These are phyloP conservation scores for Brachyhypopomus occidentalis DNA, from an alignment of 2,113 vertebrate genomes.

Conservation along the genomic window DNA sequence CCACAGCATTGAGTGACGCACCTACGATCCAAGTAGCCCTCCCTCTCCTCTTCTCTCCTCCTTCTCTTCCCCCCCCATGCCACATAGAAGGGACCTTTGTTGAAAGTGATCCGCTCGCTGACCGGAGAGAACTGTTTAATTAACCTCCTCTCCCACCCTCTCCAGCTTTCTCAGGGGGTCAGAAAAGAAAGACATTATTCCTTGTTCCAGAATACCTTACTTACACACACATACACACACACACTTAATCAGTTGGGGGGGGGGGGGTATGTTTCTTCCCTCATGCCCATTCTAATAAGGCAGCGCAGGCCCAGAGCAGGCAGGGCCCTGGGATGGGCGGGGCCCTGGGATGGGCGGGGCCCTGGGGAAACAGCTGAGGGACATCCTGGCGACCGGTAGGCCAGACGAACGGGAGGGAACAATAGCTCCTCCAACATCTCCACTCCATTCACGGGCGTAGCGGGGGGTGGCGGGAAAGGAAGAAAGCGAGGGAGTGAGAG, in stretches of 20 bases:
- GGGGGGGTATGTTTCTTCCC: conserved; percentile 16
- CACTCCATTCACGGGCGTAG: background rate
- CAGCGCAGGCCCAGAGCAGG: conserved; percentile 52
- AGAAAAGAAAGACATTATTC: conserved; percentile 56
- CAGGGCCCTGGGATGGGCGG: background rate
- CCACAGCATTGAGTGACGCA: conserved; percentile 40
- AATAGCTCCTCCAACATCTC: conserved; percentile 32
- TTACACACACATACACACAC: conserved; percentile 15
- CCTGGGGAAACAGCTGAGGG: conserved; percentile 40
- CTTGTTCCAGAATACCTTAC: conserved; percentile 56
- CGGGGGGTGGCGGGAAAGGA: background rate
- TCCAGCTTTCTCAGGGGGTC: conserved; percentile 59
- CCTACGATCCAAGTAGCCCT: conserved; percentile 25
- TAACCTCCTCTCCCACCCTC: conserved; percentile 50
- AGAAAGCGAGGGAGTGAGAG: background rate
- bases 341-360: background rate
- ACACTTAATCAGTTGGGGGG: conserved; percentile 31
- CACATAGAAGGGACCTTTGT: conserved; percentile 56
- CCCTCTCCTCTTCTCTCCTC: background rate
- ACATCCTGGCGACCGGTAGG: conserved; percentile 56
- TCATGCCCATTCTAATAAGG: conserved; percentile 41
- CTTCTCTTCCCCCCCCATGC: background rate
- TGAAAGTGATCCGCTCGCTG: conserved; percentile 41
- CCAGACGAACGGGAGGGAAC: conserved; percentile 48
- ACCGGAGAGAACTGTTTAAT: conserved; percentile 49